phyloP scores from a whole-genome alignment of 2,113 vertebrate genomes.

The Rhipidura dahli region DNA sequence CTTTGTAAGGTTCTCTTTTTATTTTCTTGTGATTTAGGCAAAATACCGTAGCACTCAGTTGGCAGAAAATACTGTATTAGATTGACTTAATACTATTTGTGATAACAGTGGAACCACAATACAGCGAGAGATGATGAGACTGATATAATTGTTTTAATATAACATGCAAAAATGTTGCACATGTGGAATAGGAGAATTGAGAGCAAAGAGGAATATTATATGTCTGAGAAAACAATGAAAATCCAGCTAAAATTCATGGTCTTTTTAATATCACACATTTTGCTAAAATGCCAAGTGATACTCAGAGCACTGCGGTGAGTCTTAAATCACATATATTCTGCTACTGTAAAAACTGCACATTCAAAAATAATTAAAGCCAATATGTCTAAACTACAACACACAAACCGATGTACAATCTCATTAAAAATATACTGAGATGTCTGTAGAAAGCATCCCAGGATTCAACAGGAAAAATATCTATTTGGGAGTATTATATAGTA shows the following conservation, averaged over 20 bases:
- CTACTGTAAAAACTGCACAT: slow-evolving; percentile 54
- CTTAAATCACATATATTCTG: slow-evolving; percentile 52
- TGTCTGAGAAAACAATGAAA: slow-evolving; percentile 48
- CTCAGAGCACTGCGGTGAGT: slow-evolving; percentile 2
- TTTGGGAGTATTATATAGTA: slow-evolving; percentile 1
- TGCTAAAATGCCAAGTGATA: slow-evolving; percentile 55
- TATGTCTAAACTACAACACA: slow-evolving; percentile 48
- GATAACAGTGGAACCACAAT: not conserved
- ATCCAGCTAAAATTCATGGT: slow-evolving; percentile 40
- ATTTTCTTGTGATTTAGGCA: not conserved
- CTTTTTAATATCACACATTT: slow-evolving; percentile 57
- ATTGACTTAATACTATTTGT: not conserved
- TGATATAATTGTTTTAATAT: slow-evolving; percentile 33
- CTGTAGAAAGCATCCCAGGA: slow-evolving; percentile 7
- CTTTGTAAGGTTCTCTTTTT: not conserved
- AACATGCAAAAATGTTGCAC: slow-evolving; percentile 30
- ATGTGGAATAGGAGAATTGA: not conserved
- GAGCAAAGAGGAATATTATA: slow-evolving; percentile 2
- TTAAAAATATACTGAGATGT: slow-evolving; percentile 53
- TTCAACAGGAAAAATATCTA: slow-evolving; percentile 23
- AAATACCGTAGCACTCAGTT: not conserved
- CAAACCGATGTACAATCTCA: slow-evolving; percentile 55
- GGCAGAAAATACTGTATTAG: not conserved
- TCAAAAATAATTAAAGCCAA: slow-evolving; percentile 61
- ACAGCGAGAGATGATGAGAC: not conserved